Evolutionary conservation across 1,140 invertebrate species (phyloP).

Genomic region (Euglossa dilemma): DNA sequence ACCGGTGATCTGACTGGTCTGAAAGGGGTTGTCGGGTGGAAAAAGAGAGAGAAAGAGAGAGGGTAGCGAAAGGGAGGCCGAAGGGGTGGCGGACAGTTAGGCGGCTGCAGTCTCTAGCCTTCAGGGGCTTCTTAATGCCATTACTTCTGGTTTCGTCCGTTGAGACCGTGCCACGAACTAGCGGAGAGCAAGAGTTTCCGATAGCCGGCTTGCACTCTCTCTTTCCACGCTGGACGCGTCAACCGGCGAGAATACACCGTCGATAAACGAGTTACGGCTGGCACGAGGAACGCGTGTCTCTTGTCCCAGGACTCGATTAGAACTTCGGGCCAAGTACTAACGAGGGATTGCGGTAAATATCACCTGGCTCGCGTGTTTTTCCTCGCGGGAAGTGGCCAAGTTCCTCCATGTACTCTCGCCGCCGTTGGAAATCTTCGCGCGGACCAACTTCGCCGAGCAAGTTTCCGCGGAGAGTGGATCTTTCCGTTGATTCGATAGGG

Average conservation of each 20-base stretch:
- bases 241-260: background rate
- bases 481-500: background rate
- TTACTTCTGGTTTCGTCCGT: conserved; percentile 75
- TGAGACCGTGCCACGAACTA: conserved; percentile 33
- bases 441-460: background rate
- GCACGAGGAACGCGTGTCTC: conserved; percentile 33
- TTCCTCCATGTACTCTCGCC: background rate
- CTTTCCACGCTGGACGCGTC: background rate
- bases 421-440: background rate
- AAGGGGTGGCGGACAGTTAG: conserved; percentile 74
- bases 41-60: conserved; percentile 42
- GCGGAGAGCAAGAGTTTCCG: conserved; percentile 32
- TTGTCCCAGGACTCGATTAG: conserved; percentile 39
- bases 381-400: background rate
- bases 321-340: conserved; percentile 23
- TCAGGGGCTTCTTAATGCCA: conserved; percentile 80
- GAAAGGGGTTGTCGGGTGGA: conserved; percentile 67
- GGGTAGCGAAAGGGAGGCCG: conserved; percentile 73
- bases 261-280: conserved; percentile 46
- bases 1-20: conserved; percentile 37
- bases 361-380: background rate
- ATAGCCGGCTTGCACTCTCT: conserved; percentile 23
- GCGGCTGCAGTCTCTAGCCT: conserved; percentile 73
- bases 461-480: background rate
- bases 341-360: conserved; percentile 41